A percentile compares a stretch with the other conserved stretches of the same genome.
phyloP scores from a whole-genome alignment of 2,797 vertebrate genomes.

The Enteromius viviparus region DNA sequence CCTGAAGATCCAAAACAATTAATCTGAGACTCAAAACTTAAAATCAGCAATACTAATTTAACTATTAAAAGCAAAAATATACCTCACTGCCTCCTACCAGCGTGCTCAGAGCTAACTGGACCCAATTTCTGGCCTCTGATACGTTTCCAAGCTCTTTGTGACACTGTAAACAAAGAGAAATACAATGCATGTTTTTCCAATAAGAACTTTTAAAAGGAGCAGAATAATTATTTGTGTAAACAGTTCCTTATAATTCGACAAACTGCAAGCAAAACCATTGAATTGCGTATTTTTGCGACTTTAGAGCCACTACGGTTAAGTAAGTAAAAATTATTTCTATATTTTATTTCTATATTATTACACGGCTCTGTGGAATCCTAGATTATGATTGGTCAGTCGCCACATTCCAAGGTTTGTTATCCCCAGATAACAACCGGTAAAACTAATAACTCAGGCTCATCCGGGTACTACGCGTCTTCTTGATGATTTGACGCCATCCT shows the following conservation, averaged over 20 bases:
- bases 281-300: background rate
- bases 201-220: background rate
- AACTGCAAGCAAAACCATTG: background rate
- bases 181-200: background rate
- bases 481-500: too few species aligned
- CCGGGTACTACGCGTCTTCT: too few species aligned
- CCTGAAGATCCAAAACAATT: conserved; percentile 58
- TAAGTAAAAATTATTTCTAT: background rate
- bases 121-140: conserved; percentile 82
- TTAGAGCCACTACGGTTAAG: background rate
- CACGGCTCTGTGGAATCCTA: too few species aligned
- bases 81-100: conserved; percentile 74
- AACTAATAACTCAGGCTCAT: too few species aligned
- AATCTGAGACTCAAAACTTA: too few species aligned
- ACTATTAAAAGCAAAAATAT: conserved; percentile 13
- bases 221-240: background rate
- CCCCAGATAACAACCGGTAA: too few species aligned
- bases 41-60: background rate
- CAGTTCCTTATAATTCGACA: background rate
- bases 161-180: conserved; percentile 76
- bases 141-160: conserved; percentile 87
- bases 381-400: too few species aligned
- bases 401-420: too few species aligned
- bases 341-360: too few species aligned
- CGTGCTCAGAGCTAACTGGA: conserved; percentile 79